Percentiles rank a stretch among this genome's conserved stretches.
phyloP scores from a whole-genome alignment of 2,888 invertebrate species.

The Suillia variegata region DNA sequence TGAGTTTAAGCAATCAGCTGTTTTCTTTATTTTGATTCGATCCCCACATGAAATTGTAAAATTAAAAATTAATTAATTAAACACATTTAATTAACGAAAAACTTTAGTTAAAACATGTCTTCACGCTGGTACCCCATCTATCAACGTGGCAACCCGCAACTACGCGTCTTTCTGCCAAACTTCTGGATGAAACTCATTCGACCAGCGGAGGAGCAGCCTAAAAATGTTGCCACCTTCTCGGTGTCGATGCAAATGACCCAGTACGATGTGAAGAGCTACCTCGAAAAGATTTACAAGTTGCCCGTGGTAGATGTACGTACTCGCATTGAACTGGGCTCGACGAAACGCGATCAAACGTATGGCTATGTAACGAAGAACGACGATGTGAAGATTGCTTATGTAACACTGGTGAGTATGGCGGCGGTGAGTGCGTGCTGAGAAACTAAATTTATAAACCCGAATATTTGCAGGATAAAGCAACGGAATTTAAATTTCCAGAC shows the following conservation, averaged over 20 bases:
- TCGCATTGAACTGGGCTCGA: slow-evolving; percentile 73
- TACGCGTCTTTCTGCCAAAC: slow-evolving; percentile 90
- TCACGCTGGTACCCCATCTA: slow-evolving; percentile 82
- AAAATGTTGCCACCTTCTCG: slow-evolving; percentile 84
- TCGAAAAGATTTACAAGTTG: slow-evolving; percentile 93
- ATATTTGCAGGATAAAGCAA: slow-evolving; percentile 70
- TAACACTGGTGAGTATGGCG: slow-evolving; percentile 71
- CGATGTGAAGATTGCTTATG: slow-evolving; percentile 80
- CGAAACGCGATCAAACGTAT: slow-evolving; percentile 66
- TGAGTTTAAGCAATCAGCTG: too few species aligned
- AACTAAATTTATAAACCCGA: neutral
- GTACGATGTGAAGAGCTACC: slow-evolving; percentile 86
- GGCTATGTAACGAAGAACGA: slow-evolving; percentile 80
- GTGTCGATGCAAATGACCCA: slow-evolving; percentile 95
- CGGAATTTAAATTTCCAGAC: slow-evolving; percentile 78
- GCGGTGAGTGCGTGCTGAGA: neutral
- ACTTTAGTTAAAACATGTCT: slow-evolving; percentile 46
- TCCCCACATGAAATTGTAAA: too few species aligned
- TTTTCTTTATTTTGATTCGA: too few species aligned
- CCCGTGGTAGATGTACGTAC: slow-evolving; percentile 80
- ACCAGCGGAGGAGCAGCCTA: slow-evolving; percentile 70
- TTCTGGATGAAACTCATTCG: slow-evolving; percentile 95
- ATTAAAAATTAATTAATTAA: too few species aligned
- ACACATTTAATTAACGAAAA: neutral
- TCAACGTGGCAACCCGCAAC: slow-evolving; percentile 91